A percentile compares a stretch with the other conserved stretches of the same genome.
These are phyloP conservation scores for Lasioglossum morio DNA, from an alignment of 2,888 invertebrate species.

Conservation along the genomic window DNA sequence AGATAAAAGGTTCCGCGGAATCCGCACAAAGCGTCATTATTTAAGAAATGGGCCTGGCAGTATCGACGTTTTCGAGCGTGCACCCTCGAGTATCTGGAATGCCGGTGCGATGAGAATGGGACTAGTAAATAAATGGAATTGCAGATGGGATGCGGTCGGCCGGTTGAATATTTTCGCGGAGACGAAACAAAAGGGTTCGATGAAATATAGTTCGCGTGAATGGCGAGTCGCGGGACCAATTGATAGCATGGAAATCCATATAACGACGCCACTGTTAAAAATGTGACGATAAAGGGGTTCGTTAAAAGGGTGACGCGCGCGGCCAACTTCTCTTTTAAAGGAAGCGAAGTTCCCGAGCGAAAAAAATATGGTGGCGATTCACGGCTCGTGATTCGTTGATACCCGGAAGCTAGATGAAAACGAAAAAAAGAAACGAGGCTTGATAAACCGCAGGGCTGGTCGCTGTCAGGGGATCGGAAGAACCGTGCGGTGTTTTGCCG, in stretches of 20 bases:
- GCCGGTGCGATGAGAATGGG: not conserved
- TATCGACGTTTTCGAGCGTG: not conserved
- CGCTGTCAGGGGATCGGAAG: slow-evolving; percentile 31
- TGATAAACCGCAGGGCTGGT: slow-evolving; percentile 46
- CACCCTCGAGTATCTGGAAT: not conserved
- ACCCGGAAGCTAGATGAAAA: slow-evolving; percentile 4
- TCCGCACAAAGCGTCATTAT: slow-evolving; percentile 9
- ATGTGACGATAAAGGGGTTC: slow-evolving; percentile 7
- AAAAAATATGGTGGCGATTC: slow-evolving; percentile 38
- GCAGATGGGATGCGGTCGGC: slow-evolving; percentile 1
- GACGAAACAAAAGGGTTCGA: slow-evolving; percentile 14
- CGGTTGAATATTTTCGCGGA: slow-evolving; percentile 14
- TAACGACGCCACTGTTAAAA: slow-evolving; percentile 20
- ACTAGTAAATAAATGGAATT: slow-evolving; percentile 21
- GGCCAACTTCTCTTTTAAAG: slow-evolving; percentile 11
- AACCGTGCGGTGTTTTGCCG: slow-evolving; percentile 14
- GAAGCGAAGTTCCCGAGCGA: not conserved
- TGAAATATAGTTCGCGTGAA: slow-evolving; percentile 16
- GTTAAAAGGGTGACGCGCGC: slow-evolving; percentile 7
- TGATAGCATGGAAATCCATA: not conserved
- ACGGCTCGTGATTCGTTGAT: slow-evolving; percentile 26
- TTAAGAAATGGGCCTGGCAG: slow-evolving; percentile 12
- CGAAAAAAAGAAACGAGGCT: slow-evolving; percentile 16
- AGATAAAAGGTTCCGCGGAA: not conserved
- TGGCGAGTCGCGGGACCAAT: not conserved